Conservation (phyloP, 2,888 invertebrate genomes). For the Xestia c-nigrum region DNA sequence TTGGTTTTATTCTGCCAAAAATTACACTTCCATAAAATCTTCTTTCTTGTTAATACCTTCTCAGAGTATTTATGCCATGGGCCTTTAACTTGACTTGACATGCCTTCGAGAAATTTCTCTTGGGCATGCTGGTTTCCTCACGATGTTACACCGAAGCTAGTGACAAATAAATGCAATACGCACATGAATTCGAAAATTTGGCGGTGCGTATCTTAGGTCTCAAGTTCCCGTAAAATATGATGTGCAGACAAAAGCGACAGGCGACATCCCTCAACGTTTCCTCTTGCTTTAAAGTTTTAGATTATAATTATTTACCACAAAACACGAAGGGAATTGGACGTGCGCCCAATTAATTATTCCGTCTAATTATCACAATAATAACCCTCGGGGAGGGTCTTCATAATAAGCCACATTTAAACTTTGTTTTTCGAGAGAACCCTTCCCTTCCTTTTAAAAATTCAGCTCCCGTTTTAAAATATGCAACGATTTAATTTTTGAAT, state of each 20-base stretch:
- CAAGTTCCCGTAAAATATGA: not conserved
- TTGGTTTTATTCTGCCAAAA: too few relatives aligned
- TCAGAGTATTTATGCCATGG: too few relatives aligned
- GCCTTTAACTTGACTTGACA: too few relatives aligned
- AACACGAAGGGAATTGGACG: constrained; percentile 48
- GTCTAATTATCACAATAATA: constrained; percentile 80
- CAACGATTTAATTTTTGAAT: constrained; percentile 33
- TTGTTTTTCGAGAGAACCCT: constrained; percentile 62
- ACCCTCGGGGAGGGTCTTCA: constrained; percentile 70
- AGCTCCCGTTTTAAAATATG: constrained; percentile 33
- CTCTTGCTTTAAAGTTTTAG: constrained; percentile 6
- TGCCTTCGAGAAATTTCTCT: too few relatives aligned
- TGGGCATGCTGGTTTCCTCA: too few relatives aligned
- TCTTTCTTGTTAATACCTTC: too few relatives aligned
- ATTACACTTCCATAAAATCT: not conserved
- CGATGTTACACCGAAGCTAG: too few relatives aligned
- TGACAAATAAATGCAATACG: too few relatives aligned
- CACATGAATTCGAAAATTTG: too few relatives aligned
- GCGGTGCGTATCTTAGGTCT: too few relatives aligned
- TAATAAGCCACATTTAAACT: constrained; percentile 73
- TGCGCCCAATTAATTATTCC: constrained; percentile 71
- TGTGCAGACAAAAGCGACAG: constrained; percentile 12
- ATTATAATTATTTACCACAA: constrained; percentile 65
- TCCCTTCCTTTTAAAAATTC: constrained; percentile 43
- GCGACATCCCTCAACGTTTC: constrained; percentile 19